These are phyloP conservation scores for Heterocephalus glaber DNA, from an alignment of 2,113 vertebrate species.

Conservation along the genomic window DNA sequence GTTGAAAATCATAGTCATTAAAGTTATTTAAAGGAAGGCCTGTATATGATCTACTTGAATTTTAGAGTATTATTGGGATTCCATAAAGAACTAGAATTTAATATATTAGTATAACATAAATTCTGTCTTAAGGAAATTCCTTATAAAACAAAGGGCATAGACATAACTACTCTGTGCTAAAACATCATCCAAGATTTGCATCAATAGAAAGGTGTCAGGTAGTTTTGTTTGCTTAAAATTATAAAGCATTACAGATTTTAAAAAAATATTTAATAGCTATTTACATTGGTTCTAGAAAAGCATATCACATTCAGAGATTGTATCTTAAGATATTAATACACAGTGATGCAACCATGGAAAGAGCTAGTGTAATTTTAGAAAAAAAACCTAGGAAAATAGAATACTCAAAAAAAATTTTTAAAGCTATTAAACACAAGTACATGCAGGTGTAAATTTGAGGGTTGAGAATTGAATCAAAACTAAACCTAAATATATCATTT, in stretches of 20 bases:
- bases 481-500: background rate
- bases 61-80: background rate
- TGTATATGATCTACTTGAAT: background rate
- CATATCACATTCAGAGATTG: background rate
- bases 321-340: background rate
- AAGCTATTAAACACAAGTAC: background rate
- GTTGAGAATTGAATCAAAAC: background rate
- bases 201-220: background rate
- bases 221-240: background rate
- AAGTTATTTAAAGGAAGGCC: background rate
- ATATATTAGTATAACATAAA: background rate
- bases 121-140: background rate
- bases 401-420: background rate
- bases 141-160: background rate
- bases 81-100: background rate
- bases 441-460: background rate
- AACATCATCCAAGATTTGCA: background rate
- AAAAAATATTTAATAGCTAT: conserved; percentile 37
- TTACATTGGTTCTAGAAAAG: background rate
- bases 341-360: background rate
- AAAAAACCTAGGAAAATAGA: background rate
- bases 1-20: background rate
- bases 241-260: background rate
- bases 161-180: background rate
- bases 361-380: background rate